These are phyloP conservation scores for Drosophila austrosaltans DNA, from an alignment of 2,888 invertebrate genomes.

Conservation along the genomic window DNA sequence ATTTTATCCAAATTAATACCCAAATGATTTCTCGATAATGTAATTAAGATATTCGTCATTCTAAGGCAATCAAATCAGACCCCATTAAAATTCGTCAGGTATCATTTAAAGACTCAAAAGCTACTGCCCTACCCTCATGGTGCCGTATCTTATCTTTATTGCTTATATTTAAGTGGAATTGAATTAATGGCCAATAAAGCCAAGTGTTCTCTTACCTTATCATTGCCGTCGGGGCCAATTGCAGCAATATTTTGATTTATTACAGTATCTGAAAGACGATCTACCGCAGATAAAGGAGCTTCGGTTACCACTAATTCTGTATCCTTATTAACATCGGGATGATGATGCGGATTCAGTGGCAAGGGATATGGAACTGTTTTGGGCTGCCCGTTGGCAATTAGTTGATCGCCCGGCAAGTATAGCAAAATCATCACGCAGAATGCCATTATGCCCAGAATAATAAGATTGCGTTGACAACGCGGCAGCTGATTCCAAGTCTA, in stretches of 20 bases:
- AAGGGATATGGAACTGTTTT: conserved; percentile 61
- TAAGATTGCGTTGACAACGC: conserved; percentile 91
- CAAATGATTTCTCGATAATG: too few species aligned
- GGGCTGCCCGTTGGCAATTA: conserved; percentile 48
- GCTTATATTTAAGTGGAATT: neutral
- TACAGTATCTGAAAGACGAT: neutral
- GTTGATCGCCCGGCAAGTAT: conserved; percentile 84
- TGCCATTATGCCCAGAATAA: conserved; percentile 87
- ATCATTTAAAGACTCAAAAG: neutral
- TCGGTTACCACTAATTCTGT: neutral
- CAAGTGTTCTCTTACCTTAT: conserved; percentile 1
- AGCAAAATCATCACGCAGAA: conserved; percentile 86
- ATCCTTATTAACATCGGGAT: conserved; percentile 43
- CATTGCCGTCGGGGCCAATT: neutral
- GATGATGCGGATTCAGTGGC: conserved; percentile 63
- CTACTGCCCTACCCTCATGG: neutral
- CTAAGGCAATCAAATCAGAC: too few species aligned
- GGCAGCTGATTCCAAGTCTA: conserved; percentile 95
- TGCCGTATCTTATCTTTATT: neutral
- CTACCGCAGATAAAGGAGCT: neutral
- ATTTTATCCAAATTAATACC: too few species aligned
- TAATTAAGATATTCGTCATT: too few species aligned
- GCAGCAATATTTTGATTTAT: neutral
- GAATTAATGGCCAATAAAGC: conserved; percentile 1
- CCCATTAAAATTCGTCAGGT: too few species aligned